Evolutionary conservation across 2,888 invertebrate genomes (phyloP).

Genomic region (Dicranocentrus wangi): DNA sequence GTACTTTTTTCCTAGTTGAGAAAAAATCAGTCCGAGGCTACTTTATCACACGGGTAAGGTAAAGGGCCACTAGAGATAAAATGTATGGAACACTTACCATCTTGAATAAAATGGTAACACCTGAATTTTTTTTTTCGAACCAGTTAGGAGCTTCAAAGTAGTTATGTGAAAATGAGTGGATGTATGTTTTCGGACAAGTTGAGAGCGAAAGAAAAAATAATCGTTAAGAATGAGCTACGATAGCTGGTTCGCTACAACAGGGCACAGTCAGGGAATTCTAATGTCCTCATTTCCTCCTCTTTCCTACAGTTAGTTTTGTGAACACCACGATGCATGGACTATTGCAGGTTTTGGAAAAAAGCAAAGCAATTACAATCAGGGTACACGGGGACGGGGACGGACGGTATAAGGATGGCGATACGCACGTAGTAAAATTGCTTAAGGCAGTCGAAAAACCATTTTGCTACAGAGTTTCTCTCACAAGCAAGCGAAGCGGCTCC

Average conservation of each 20-base stretch:
- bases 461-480: background rate
- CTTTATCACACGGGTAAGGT: background rate
- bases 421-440: constrained; percentile 23
- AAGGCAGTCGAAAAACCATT: background rate
- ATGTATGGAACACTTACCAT: constrained; percentile 5
- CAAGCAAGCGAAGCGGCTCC: background rate
- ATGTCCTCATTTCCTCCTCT: constrained; percentile 70
- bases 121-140: background rate
- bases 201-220: background rate
- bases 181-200: too few relatives aligned
- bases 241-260: background rate
- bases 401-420: too few relatives aligned
- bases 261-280: constrained; percentile 66
- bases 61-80: constrained; percentile 3
- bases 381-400: too few relatives aligned
- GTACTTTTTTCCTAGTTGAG: too few relatives aligned
- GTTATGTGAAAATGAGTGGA: too few relatives aligned
- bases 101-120: constrained; percentile 38
- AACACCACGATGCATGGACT: background rate
- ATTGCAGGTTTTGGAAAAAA: constrained; percentile 12
- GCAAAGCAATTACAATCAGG: constrained; percentile 61
- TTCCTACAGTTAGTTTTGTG: too few relatives aligned
- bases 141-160: too few relatives aligned
- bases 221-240: constrained; percentile 51
- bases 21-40: background rate